Evolutionary conservation across 2,113 vertebrate genomes (phyloP), one percentile per base, ranked within the genome.

Genomic region (Paraplagusia blochii): DNA sequence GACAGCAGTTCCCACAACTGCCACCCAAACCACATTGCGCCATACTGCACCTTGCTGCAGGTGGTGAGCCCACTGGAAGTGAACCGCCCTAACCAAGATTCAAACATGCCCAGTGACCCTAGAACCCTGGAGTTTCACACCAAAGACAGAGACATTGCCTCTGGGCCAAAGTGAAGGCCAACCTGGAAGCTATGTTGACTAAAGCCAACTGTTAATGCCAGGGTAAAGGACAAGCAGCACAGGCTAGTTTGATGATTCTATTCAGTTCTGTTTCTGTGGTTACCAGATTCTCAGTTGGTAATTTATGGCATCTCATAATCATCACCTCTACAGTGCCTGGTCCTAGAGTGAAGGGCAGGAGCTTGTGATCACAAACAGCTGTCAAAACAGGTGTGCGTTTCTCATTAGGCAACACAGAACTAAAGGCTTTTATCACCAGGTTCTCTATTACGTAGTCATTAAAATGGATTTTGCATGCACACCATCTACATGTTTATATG

Each of bases 361-460:
- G 82, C 79, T 83, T 74, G 85, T 69, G 78, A 73, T 57, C 4
- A 16, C 44, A 61, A 83, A 58, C 83, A 85, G 83, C 73, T 82
- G 87, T 51, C 57, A 53, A 69, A 83, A 83, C 85, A 88, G 85
- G 87, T 87, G 87, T 81, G 81, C 44, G 79, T 51, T 72, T 74
- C 80, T 79, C 80, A 76, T 79, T 86, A 74, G 0, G n/a, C 12
- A 54, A 66, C 61, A 39, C 14, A 61, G 69, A 8, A 29, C 53
- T 58, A 64, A 72, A 79, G 77, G 61, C 60, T 79, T 79, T 80
- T 77, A 80, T 85, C 77, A 79, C 72, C 11, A 59, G 44, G n/a
- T n/a, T 38, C 35, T 17, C 29, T 11, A 51, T 58, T 43, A 59
- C 11, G 38, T 59, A 51, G 39, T 45, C 11, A 13, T 9, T 1